Evolutionary conservation across 2,113 vertebrate species (phyloP), one percentile per base, ranked within the genome.

Genomic region (Microcebus murinus): DNA sequence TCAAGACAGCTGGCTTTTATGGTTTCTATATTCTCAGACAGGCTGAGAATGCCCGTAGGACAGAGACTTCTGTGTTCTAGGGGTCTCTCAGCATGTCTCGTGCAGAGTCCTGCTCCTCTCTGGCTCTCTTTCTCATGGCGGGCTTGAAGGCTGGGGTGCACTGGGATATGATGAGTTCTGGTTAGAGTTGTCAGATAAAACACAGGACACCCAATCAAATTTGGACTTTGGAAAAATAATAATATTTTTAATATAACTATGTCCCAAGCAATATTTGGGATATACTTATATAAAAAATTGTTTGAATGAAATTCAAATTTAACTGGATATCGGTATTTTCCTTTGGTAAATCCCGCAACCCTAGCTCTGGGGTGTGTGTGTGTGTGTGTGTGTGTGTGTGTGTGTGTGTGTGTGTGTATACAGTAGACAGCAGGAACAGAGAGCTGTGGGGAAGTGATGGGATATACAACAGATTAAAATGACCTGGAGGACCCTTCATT

Each of bases 281-380:
- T 63, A 73, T n/a, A 25, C 4, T 77, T 45, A 39, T 39, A 52
- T 8, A 57, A 18, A 83, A 70, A 45, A n/a, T 52, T 55, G 1
- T 94, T 89, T 89, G 31, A 86, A 45, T 42, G 61, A 70, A 81
- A 73, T 93, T 67, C 73, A 80, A 68, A 95, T 84, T 79, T 68
- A 39, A 76, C 15, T 85, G 15, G 25, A 6, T 21, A 52, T 65
- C 27, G 83, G 23, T 77, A 65, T 92, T 94, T 71, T 90, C 42
- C 36, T 71, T 94, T 96, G 14, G 42, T 63, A 82, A 87, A 86
- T 57, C 42, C 94, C 39, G 52, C 23, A 73, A 45, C 55, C 7
- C 13, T 77, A 45, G 1, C 57, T 59, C 18, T 29, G 2, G 0
- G 8, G 2, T 25, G 59, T 61, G 11, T 6, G 36, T 2, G 34